Base-by-base conservation (phyloP, 2,113 vertebrate genomes). In the Elgaria multicarinata region DNA sequence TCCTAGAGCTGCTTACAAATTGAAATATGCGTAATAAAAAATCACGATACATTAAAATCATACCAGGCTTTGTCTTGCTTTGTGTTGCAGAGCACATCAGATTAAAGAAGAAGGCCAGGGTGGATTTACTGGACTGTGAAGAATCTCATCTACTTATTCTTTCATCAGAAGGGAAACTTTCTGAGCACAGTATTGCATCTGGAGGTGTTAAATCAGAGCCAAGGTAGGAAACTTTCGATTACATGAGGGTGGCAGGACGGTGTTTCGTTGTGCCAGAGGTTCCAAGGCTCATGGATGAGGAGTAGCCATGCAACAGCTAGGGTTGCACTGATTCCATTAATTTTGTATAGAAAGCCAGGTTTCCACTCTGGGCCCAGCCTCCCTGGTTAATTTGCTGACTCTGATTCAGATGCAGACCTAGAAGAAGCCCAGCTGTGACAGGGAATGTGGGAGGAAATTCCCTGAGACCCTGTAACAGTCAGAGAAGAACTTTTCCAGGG, bases 21-120 rank as follows among this genome's bases (percentile, higher is more conserved):
- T 66, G 28, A 4, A 78, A 78, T n/a, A 78, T 79, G 18, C 16
- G 8, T 33, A 79, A 39, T 66, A 66, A 53, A 36, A n/a, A 53
- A 6, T 26, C 50, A 28, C 3, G 18, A 50, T 13, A 10, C 16
- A 9, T 64, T 6, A 86, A 44, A 39, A 0, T 86, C 39, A 81
- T 36, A 0, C 0, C 36, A 0, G 0, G 46, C 69, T 16, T 55
- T 87, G 28, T 67, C 39, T n/a, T 16, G 83, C 0, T 87, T 72
- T 90, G 39, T 81, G 53, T 72, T 90, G 39, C 83, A 95, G 95
- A 44, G 39, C 0, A 0, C 4, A 0, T 3, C 0, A 31, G n/a
- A 13, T 6, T 0, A 0, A 91, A 42, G 92, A 28, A 53, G 50
- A 69, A 76, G 0, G 10, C 18, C 89, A 7, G 62, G 62, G 22